Evolutionary conservation across 2,888 invertebrate genomes (phyloP), one percentile per base, ranked within the genome.

Genomic region (Eristalis intricaria): DNA sequence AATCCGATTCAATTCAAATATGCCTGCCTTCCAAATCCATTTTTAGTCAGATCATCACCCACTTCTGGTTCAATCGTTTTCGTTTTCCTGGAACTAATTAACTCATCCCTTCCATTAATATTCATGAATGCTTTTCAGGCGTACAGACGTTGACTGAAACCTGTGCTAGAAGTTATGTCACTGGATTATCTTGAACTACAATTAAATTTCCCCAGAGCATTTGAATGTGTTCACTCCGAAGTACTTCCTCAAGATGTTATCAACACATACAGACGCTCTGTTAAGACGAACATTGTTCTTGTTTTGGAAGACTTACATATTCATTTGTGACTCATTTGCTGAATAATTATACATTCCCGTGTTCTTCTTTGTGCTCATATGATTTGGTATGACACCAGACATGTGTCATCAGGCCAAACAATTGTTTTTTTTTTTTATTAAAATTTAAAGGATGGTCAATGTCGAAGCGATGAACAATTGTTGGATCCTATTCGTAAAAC

Each of bases 171-270:
- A 58, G 56, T 69, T 69, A 23, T 58, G 32, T 50, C 56, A 69
- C 10, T 68, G 2, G 58, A 69, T 35, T 56, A 69, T 69, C 69
- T 69, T 69, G 32, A 69, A 38, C 13, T 38, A 70, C n/a, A 60
- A 56, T 23, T 70, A 58, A 50, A 50, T 50, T 69, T 13, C 22
- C 56, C 29, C 4, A 35, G 32, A 61, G 1, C 8, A 29, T 68
- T 22, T 56, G 29, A 29, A 29, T 32, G 29, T 19, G 11, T n/a
- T 56, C 50, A 22, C 35, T 29, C 56, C 58, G 13, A 35, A 69
- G 69, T 23, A 32, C n/a, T 19, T 19, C n/a, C 7, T 50, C 50
- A 50, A 50, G 50, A 19, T 19, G 19, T 3, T 19, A 50, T 50
- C 19, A 50, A n/a, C 50, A 19, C 50, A 19, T 50, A 50, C 50